phyloP scores from a whole-genome alignment of 30 jellyfish, hydroid and myxozoan species.

The Aurelia aurita complex sp. Pacific region DNA sequence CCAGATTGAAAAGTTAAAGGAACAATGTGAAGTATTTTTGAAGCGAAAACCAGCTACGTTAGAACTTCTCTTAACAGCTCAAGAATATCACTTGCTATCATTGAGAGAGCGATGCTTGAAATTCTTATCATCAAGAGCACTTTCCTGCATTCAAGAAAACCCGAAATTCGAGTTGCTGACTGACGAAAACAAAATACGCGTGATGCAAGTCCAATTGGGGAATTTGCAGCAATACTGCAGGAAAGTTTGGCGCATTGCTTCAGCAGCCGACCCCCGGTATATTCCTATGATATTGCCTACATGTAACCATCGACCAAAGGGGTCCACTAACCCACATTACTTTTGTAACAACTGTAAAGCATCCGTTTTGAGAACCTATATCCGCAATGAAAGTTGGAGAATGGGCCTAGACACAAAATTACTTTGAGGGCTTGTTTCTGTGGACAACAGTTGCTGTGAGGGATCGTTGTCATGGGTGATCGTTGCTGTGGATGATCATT shows the following conservation, averaged over 20 bases:
- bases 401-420: conserved; percentile 76
- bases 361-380: conserved; percentile 64
- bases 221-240: conserved; percentile 72
- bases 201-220: conserved; percentile 75
- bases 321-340: conserved; percentile 84
- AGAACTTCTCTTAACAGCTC: conserved; percentile 85
- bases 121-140: conserved; percentile 66
- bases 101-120: conserved; percentile 71
- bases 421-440: neutral
- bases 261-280: conserved; percentile 82
- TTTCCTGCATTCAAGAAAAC: conserved; percentile 68
- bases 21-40: conserved; percentile 73
- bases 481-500: too few relatives aligned
- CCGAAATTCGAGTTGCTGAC: conserved; percentile 71
- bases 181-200: conserved; percentile 62
- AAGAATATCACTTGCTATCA: conserved; percentile 56
- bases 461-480: neutral
- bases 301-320: conserved; percentile 85
- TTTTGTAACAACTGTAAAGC: conserved; percentile 76
- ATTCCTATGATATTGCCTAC: conserved; percentile 81
- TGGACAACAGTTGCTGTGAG: neutral
- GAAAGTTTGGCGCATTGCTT: conserved; percentile 72
- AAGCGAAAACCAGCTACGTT: conserved; percentile 69
- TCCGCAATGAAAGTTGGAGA: conserved; percentile 83
- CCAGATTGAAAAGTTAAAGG: conserved; percentile 66